Conservation (phyloP, 2,888 invertebrate genomes). For the Miltochrista miniata region DNA sequence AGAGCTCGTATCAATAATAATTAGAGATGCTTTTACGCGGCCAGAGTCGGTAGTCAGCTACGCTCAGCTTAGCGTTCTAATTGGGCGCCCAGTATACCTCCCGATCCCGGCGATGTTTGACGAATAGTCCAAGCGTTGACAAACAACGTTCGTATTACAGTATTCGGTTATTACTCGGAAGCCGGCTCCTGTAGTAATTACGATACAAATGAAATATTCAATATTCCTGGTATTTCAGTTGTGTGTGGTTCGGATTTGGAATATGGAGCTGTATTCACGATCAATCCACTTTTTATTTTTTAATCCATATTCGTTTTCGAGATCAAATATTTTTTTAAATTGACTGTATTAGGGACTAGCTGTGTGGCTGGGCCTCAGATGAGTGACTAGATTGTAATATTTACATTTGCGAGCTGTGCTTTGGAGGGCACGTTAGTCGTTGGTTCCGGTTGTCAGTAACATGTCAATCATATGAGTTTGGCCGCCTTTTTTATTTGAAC, state of each 20-base stretch:
- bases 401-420: too few species aligned
- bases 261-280: too few species aligned
- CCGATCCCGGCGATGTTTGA: conserved; percentile 36
- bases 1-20: conserved; percentile 48
- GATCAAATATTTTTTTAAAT: too few species aligned
- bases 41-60: conserved; percentile 44
- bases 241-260: not conserved
- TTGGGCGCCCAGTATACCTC: conserved; percentile 35
- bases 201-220: conserved; percentile 9
- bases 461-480: too few species aligned
- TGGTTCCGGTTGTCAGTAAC: too few species aligned
- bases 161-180: conserved; percentile 27
- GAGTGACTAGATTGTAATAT: too few species aligned
- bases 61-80: conserved; percentile 44
- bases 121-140: conserved; percentile 41
- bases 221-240: conserved; percentile 13
- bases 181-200: conserved; percentile 16
- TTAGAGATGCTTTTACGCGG: conserved; percentile 49
- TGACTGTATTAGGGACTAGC: too few species aligned
- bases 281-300: too few species aligned
- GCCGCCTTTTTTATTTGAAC: too few species aligned
- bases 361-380: too few species aligned
- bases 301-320: too few species aligned
- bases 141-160: conserved; percentile 38
- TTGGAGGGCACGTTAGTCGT: too few species aligned